Conservation (phyloP, 2,113 vertebrate species). For the Alethe castanea region DNA sequence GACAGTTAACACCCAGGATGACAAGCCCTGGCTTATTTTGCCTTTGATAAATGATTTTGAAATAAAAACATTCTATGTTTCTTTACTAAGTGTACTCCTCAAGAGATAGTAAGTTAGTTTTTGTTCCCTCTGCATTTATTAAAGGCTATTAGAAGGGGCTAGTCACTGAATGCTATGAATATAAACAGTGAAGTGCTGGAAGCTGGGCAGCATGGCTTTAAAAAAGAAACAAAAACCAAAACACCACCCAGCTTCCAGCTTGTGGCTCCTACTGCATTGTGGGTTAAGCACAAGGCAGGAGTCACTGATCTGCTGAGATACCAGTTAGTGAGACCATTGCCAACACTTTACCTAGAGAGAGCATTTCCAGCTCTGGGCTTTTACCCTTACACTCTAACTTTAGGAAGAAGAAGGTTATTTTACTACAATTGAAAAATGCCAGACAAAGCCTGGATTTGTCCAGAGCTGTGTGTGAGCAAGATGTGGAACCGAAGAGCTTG, state of each 20-base stretch:
- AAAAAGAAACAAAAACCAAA: background rate
- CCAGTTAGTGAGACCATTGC: background rate
- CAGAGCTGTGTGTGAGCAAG: background rate
- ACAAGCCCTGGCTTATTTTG: background rate
- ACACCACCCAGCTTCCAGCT: background rate
- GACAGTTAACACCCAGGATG: background rate
- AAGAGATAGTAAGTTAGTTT: background rate
- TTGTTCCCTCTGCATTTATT: background rate
- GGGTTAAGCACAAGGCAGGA: background rate
- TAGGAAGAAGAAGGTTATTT: background rate
- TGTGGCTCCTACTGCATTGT: background rate
- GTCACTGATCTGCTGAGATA: background rate
- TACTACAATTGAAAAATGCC: background rate
- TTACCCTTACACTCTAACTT: background rate
- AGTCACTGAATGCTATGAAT: background rate
- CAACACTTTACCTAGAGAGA: background rate
- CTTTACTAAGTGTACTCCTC: background rate
- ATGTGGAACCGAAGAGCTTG: rapidly evolving
- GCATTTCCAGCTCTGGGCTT: background rate
- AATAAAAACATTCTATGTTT: background rate
- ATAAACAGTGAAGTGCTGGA: background rate
- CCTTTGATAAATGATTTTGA: background rate
- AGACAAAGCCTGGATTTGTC: background rate
- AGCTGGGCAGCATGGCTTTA: background rate
- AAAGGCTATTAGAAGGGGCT: background rate